These are phyloP conservation scores for Myotis daubentonii DNA, from an alignment of 2,797 vertebrate species.

Conservation along the genomic window DNA sequence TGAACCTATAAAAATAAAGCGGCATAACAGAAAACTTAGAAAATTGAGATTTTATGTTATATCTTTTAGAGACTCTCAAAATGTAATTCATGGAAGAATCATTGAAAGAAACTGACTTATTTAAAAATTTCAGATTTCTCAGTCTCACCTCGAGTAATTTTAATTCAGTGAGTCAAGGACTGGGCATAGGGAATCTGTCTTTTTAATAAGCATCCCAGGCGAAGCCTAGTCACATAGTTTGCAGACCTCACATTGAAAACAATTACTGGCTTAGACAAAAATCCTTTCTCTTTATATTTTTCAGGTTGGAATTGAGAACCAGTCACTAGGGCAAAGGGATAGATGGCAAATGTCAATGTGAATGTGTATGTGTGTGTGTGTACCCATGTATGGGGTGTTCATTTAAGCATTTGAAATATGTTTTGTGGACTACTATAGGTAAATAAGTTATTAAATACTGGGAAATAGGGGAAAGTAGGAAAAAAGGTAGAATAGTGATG, in stretches of 20 bases:
- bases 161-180: not conserved
- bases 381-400: too few species aligned
- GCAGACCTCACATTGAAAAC: not conserved
- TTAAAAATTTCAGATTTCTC: slow-evolving; percentile 8
- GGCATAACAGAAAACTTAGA: not conserved
- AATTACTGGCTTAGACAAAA: not conserved
- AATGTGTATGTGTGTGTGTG: not conserved
- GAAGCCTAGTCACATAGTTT: not conserved
- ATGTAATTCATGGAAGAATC: not conserved
- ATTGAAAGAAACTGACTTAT: not conserved
- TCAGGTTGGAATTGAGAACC: not conserved
- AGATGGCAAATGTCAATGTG: not conserved
- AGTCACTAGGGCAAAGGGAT: not conserved
- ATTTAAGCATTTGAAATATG: slow-evolving; percentile 17
- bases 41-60: not conserved
- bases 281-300: not conserved
- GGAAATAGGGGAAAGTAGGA: not conserved
- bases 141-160: not conserved
- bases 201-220: not conserved
- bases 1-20: not conserved
- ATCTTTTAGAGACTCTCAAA: not conserved
- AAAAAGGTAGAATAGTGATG: not conserved
- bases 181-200: not conserved
- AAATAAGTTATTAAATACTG: not conserved
- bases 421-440: not conserved